A percentile compares a stretch with the other conserved stretches of the same genome.
Conservation (phyloP, 2,888 invertebrate genomes). For the Cheilosia pagana region DNA sequence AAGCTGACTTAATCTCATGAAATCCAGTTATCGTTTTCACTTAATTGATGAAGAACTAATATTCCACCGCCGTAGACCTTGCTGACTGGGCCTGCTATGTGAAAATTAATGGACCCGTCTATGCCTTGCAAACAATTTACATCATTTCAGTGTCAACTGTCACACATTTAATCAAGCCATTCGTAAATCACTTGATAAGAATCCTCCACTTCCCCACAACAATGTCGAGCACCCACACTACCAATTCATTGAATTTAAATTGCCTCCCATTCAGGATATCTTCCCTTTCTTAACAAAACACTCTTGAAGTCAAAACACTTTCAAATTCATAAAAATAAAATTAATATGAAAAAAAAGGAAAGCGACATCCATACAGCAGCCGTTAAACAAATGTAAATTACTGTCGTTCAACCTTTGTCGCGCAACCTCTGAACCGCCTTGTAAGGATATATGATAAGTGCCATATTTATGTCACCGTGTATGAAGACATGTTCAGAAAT, state of each 20-base stretch:
- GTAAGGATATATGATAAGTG: slow-evolving; percentile 63
- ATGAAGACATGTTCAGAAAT: slow-evolving; percentile 58
- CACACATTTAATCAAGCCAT: too few relatives aligned
- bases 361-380: slow-evolving; percentile 34
- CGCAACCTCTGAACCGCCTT: slow-evolving; percentile 63
- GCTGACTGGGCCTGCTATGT: too few relatives aligned
- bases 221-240: slow-evolving; percentile 5
- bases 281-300: slow-evolving; percentile 31
- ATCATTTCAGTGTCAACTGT: too few relatives aligned
- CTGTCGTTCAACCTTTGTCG: slow-evolving; percentile 64
- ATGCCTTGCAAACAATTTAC: too few relatives aligned
- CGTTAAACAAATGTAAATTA: slow-evolving; percentile 70
- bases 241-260: slow-evolving; percentile 57
- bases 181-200: background rate
- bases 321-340: slow-evolving; percentile 58
- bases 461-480: slow-evolving; percentile 63
- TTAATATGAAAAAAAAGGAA: slow-evolving; percentile 38
- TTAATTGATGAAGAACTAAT: too few relatives aligned
- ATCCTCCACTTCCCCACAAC: slow-evolving; percentile 4
- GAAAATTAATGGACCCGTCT: too few relatives aligned
- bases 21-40: too few relatives aligned
- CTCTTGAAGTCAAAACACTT: slow-evolving; percentile 48
- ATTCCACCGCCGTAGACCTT: too few relatives aligned
- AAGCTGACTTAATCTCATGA: too few relatives aligned
- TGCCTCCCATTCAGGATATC: slow-evolving; percentile 31